Percentiles rank a stretch among this genome's conserved stretches.
phyloP scores from a whole-genome alignment of 2,888 invertebrate species.

The Melanostoma scalare region DNA sequence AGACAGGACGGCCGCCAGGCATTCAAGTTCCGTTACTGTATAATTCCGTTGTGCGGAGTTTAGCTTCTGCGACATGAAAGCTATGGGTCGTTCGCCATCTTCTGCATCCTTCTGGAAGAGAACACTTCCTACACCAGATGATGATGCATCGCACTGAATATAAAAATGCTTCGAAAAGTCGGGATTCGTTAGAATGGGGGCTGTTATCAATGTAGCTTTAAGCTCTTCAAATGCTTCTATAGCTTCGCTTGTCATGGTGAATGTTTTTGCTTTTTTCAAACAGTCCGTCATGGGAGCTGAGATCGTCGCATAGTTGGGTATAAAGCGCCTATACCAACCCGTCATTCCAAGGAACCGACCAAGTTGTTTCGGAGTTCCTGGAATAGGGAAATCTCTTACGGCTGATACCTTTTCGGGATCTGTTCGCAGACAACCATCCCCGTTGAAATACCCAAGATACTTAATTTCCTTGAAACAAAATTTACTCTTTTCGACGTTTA shows the following conservation, averaged over 20 bases:
- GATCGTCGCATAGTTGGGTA: constrained; percentile 20
- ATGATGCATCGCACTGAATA: constrained; percentile 30
- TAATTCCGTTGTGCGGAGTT: too few relatives aligned
- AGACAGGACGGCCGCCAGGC: not conserved
- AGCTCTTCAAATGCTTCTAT: constrained; percentile 1
- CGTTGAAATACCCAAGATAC: constrained; percentile 65
- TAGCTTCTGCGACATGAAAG: not conserved
- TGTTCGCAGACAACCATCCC: constrained; percentile 46
- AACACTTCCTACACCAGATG: constrained; percentile 14
- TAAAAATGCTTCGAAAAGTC: constrained; percentile 26
- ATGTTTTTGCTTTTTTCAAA: constrained; percentile 1
- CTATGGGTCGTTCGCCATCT: constrained; percentile 32
- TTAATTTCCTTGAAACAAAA: constrained; percentile 50
- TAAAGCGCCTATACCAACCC: constrained; percentile 63
- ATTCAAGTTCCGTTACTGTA: too few relatives aligned
- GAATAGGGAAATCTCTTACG: constrained; percentile 40
- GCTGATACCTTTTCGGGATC: constrained; percentile 60
- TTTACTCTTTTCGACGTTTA: constrained; percentile 54
- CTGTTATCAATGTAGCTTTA: constrained; percentile 2
- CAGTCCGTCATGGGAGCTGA: constrained; percentile 12
- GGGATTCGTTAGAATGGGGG: constrained; percentile 20
- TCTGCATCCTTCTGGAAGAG: constrained; percentile 24
- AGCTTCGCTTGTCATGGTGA: not conserved
- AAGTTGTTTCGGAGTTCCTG: constrained; percentile 20
- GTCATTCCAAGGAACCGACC: constrained; percentile 62